Base-by-base conservation (phyloP, 2,888 invertebrate species). In the Ceriagrion tenellum region DNA sequence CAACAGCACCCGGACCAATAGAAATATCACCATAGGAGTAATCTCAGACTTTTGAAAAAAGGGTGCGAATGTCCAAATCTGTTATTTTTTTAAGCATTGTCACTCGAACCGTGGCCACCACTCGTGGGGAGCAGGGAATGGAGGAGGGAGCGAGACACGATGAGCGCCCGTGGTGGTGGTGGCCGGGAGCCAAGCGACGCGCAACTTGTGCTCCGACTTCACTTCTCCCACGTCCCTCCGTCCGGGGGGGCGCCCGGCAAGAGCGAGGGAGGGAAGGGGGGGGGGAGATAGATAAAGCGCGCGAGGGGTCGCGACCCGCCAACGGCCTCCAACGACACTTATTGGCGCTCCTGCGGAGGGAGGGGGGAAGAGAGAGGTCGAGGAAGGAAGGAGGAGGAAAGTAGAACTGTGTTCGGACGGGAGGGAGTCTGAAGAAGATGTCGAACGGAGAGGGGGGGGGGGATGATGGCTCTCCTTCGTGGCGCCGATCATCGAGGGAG, bases 301-400 rank as follows among this genome's bases (percentile, higher is more conserved):
- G 91, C 59, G 59, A 56, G 91, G 93, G 93, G 93, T 63, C 69
- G 63, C 40, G 63, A 81, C 81, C 81, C 81, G 47, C 40, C 55
- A 47, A 55, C 91, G 91, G 63, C 91, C 91, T 91, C 91, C 91
- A 91, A 91, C 40, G 63, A 63, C 63, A 91, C 91, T 91, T 91
- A 91, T 91, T 91, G 91, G 91, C 59, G 91, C 89, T 47, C 23
- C 47, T 16, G 88, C 40, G 69, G n/a, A n/a, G 69, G 69, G 69
- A 47, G 88, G 88, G 10, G 88, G 40, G 4, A 35, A 40, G 88
- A 18, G 30, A 0, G 88, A 30, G 16, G 47, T 4, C 8, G 47
- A 47, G 8, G n/a, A n/a, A 8, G 47, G 47, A 8, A 47, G 47
- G 47, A 88, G 88, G 47, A 47, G 40, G 88, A 40, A 47, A 47